phyloP scores from a whole-genome alignment of 2,888 invertebrate genomes.

The Apodemia zela region DNA sequence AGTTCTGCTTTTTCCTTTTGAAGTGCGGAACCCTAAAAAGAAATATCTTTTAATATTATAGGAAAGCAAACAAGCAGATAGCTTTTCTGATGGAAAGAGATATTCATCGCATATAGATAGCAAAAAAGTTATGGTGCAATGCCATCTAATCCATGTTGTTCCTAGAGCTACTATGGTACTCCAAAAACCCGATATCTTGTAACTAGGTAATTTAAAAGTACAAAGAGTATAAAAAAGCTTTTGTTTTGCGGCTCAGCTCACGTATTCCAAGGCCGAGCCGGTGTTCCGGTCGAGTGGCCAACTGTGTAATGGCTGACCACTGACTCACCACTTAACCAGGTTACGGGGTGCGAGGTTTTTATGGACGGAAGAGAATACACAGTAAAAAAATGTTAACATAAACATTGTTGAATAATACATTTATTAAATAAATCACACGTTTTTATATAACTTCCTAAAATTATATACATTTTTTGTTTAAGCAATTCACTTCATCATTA shows the following conservation, averaged over 20 bases:
- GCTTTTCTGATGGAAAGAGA: too few species aligned
- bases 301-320: slow-evolving; percentile 36
- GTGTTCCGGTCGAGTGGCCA: slow-evolving; percentile 39
- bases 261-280: slow-evolving; percentile 35
- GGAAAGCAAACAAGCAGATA: too few species aligned
- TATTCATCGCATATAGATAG: too few species aligned
- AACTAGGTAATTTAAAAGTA: slow-evolving; percentile 4
- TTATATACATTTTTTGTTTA: too few species aligned
- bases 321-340: slow-evolving; percentile 21
- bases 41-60: too few species aligned
- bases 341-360: neutral
- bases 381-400: slow-evolving; percentile 1
- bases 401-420: neutral
- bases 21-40: too few species aligned
- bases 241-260: slow-evolving; percentile 23
- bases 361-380: slow-evolving; percentile 10
- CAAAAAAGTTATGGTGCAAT: too few species aligned
- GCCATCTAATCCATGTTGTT: too few species aligned
- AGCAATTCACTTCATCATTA: too few species aligned
- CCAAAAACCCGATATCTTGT: neutral
- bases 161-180: neutral
- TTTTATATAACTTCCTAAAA: too few species aligned
- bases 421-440: neutral
- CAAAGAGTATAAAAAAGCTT: slow-evolving; percentile 10
- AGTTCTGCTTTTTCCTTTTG: too few species aligned